Percentiles rank a stretch among this genome's conserved stretches.
Conservation (phyloP, 2,113 vertebrate genomes). For the Datnioides undecimradiatus region DNA sequence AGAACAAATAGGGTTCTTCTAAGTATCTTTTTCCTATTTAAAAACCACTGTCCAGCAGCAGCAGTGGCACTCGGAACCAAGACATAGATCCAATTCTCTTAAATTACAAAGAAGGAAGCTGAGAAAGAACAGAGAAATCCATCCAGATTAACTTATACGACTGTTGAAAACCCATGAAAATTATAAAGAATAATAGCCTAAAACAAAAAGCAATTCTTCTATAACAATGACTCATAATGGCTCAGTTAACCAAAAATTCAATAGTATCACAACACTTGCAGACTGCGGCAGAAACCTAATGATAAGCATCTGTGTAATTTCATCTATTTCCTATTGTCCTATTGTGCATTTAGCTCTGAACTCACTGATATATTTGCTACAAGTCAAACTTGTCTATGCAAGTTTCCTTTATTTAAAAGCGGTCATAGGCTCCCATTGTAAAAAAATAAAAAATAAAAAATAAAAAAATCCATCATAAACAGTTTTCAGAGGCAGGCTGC, state of each 20-base stretch:
- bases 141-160: background rate
- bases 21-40: background rate
- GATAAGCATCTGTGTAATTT: constrained; percentile 17
- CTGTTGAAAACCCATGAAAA: background rate
- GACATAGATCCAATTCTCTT: background rate
- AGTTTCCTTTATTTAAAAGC: constrained; percentile 12
- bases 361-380: constrained; percentile 3
- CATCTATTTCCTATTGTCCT: background rate
- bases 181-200: background rate
- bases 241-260: background rate
- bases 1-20: constrained; percentile 9
- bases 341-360: constrained; percentile 2
- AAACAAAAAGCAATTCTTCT: background rate
- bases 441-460: too few species aligned
- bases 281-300: constrained; percentile 3
- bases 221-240: background rate
- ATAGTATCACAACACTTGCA: background rate
- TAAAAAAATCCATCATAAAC: constrained; percentile 24
- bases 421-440: constrained; percentile 10
- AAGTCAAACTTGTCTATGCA: background rate
- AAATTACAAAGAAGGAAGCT: background rate
- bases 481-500: constrained; percentile 14
- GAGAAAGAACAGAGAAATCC: background rate
- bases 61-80: background rate
- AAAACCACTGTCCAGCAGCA: constrained; percentile 41